phyloP scores from a whole-genome alignment of 2,888 invertebrate species.

The Bombyx huttoni region DNA sequence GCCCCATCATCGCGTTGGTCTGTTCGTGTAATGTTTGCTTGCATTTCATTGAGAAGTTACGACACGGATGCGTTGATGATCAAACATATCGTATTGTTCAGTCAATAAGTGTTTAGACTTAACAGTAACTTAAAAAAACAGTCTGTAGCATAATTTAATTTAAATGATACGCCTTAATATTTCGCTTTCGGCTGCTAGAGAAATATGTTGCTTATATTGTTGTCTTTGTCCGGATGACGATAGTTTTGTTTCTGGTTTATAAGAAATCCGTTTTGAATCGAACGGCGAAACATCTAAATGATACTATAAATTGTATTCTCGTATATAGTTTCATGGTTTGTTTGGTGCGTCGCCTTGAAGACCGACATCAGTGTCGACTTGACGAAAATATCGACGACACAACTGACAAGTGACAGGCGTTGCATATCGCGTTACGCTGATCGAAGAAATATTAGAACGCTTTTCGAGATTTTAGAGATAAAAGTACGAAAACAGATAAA shows the following conservation, averaged over 20 bases:
- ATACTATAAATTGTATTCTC: slow-evolving; percentile 9
- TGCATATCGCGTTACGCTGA: slow-evolving; percentile 46
- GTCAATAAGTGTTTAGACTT: no score
- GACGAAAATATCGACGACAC: slow-evolving; percentile 58
- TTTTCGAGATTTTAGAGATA: slow-evolving; percentile 18
- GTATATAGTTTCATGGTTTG: slow-evolving; percentile 37
- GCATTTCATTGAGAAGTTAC: slow-evolving; percentile 42
- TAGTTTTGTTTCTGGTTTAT: no score
- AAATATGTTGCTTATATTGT: no score
- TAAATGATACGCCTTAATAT: no score
- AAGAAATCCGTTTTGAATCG: no score
- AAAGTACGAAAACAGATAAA: not conserved
- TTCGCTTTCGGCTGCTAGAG: no score
- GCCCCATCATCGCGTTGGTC: slow-evolving; percentile 23
- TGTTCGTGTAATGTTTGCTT: slow-evolving; percentile 38
- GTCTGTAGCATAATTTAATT: no score
- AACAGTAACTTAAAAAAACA: no score
- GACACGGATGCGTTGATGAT: slow-evolving; percentile 25
- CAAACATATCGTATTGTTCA: slow-evolving; percentile 6
- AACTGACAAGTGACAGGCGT: slow-evolving; percentile 45
- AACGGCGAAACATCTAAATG: no score
- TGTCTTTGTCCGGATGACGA: no score
- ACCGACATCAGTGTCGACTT: slow-evolving; percentile 30
- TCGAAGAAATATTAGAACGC: slow-evolving; percentile 39
- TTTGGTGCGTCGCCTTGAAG: slow-evolving; percentile 37